Base-by-base conservation (phyloP, 2,113 vertebrate genomes). In the Speoplatyrhinus poulsoni region DNA sequence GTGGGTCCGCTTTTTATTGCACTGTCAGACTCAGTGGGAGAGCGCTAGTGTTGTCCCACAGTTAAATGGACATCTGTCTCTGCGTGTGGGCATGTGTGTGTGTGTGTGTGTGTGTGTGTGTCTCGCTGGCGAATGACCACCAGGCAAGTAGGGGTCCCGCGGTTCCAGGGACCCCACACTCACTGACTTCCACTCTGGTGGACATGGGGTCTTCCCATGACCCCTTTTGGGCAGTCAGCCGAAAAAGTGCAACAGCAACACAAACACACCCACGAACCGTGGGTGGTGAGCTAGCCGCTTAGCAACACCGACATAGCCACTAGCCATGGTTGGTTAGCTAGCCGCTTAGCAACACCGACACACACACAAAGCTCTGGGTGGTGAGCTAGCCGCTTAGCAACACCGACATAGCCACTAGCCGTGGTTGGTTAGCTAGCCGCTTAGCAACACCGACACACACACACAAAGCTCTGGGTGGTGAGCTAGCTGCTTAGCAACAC, bases 131-230 rank as follows among this genome's bases (percentile, higher is more conserved):
- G 72, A 67, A 12, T 71, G 74, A 80, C 75, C 72, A 41, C 46
- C 46, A 17, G 63, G 71, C 46, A 61, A 65, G 47, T 62, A 59
- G 67, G 66, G 65, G 54, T 72, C 70, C 33, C 1, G 12, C 52
- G 46, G 62, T 62, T 3, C 26, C 26, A 26, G 26, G 26, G 26
- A 77, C 82, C 84, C 87, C 77, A 87, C 90, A 92, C 92, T 91
- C 91, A 92, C 89, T 81, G 88, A 84, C 72, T 90, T 92, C 86
- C 85, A 87, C 89, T 86, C 76, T 76, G 76, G 82, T 86, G 86
- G 81, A 83, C 83, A 77, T 66, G n/a, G 59, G 57, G 57, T 73
- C 57, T 69, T 80, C 72, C 56, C 50, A 11, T 54, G 75, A 60
- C 36, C 16, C 69, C 64, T 68, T 83, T 1, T 75, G 81, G 73